Base-by-base conservation (phyloP, 2,797 vertebrate species). In the Enteromius thamalakanensis region DNA sequence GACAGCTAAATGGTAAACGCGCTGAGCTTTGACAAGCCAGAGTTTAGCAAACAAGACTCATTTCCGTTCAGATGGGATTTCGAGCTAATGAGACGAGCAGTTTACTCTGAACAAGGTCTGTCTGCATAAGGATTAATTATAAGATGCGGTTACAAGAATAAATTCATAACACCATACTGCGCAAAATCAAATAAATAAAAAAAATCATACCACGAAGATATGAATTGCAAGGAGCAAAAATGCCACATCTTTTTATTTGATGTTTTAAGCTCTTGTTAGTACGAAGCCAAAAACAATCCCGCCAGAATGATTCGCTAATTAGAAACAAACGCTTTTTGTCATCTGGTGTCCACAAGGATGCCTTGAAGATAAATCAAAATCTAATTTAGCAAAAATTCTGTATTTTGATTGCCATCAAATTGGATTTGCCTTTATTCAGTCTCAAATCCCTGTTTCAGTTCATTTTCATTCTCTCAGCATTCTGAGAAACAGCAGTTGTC, bases 401-500 rank as follows among this genome's bases (percentile, higher is more conserved):
- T 87, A 85, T 92, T 93, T 90, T 89, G 91, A 94, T 92, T 92
- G 91, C 87, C 85, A 93, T 93, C 91, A 91, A 94, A 95, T 93
- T 92, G 92, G 92, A 93, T 94, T 93, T 91, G 53, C 88, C 89
- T 80, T 64, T 87, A 89, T 87, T 78, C 88, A 32, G 83, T 87
- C 89, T 89, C 89, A 86, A 88, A 89, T 90, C 87, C 85, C 88
- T 84, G 89, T 79, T 78, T 55, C 51, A 37, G 19, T 29, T 58
- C 11, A 34, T 67, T 65, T 90, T 34, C 83, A 82, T 84, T 88
- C 83, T 87, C 49, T 69, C 34, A 40, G 58, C 21, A 51, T 29
- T 80, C 53, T 11, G 49, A 68, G n/a, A 87, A 74, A 53, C 47
- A 14, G 49, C 21, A 72, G 15, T 23, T 55, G 74, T 60, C 11